These are phyloP conservation scores for Heteropelma amictum DNA, from an alignment of 2,888 invertebrate genomes.

Conservation along the genomic window DNA sequence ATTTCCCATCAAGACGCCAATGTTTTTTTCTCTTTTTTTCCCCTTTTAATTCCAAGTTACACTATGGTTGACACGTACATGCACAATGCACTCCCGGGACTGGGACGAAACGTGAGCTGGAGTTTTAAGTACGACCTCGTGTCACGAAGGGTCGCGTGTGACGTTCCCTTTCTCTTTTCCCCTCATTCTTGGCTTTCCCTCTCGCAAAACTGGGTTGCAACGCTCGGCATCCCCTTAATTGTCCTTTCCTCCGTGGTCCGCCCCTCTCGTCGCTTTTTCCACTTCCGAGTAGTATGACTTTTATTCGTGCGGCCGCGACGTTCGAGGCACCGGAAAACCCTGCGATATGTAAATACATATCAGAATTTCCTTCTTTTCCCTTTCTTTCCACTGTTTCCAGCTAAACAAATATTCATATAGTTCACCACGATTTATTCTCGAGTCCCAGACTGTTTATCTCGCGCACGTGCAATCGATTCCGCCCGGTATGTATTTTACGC, in stretches of 20 bases:
- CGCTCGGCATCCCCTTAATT: slow-evolving; percentile 67
- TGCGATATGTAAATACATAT: neutral
- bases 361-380: neutral
- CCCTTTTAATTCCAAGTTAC: slow-evolving; percentile 19
- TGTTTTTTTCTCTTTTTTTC: slow-evolving; percentile 1
- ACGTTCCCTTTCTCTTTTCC: slow-evolving; percentile 10
- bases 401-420: slow-evolving; percentile 34
- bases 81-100: slow-evolving; percentile 48
- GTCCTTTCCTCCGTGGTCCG: slow-evolving; percentile 43
- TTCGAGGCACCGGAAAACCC: slow-evolving; percentile 26
- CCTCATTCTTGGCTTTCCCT: slow-evolving; percentile 14
- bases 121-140: slow-evolving; percentile 64
- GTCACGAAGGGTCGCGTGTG: slow-evolving; percentile 74
- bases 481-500: too few relatives aligned
- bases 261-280: slow-evolving; percentile 2
- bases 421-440: too few relatives aligned
- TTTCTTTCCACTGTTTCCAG: slow-evolving; percentile 10
- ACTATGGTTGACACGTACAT: slow-evolving; percentile 41
- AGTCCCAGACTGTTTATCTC: too few relatives aligned
- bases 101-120: slow-evolving; percentile 54
- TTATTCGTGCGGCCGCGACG: slow-evolving; percentile 38
- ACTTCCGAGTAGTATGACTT: slow-evolving; percentile 20
- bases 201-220: slow-evolving; percentile 66
- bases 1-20: slow-evolving; percentile 3
- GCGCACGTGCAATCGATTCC: too few relatives aligned